These are phyloP conservation scores for Capitulum mitella DNA, from an alignment of 2,888 invertebrate genomes.

Conservation along the genomic window DNA sequence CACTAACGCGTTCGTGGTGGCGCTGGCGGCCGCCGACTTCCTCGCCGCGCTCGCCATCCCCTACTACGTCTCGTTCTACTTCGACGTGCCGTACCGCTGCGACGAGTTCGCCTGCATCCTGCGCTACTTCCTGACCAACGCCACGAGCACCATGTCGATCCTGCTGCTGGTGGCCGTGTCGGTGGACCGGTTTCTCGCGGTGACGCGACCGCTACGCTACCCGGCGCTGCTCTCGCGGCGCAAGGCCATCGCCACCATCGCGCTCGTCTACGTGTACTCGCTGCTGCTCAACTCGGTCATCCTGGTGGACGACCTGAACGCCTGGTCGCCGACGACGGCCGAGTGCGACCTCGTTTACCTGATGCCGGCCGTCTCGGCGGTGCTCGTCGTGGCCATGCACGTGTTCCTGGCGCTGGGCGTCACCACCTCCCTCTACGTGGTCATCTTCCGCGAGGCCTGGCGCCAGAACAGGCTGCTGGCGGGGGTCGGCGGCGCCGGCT, in stretches of 20 bases:
- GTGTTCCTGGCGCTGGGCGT: constrained; percentile 24
- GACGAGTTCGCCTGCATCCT: constrained; percentile 33
- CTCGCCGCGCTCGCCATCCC: constrained; percentile 37
- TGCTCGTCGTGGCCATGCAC: not conserved
- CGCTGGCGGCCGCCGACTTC: constrained; percentile 36
- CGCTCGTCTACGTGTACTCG: constrained; percentile 37
- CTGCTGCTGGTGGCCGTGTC: constrained; percentile 36
- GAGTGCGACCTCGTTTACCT: constrained; percentile 39
- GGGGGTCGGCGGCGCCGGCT: not conserved
- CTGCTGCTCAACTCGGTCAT: constrained; percentile 36
- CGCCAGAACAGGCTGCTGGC: constrained; percentile 35
- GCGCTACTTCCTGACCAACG: constrained; percentile 34
- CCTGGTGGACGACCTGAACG: constrained; percentile 32
- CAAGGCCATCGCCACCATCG: constrained; percentile 31
- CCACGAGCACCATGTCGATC: constrained; percentile 37
- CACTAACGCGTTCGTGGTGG: constrained; percentile 37
- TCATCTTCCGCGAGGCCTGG: constrained; percentile 39
- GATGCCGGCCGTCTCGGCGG: constrained; percentile 23
- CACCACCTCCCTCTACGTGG: constrained; percentile 37
- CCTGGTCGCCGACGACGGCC: constrained; percentile 29
- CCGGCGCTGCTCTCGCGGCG: constrained; percentile 33
- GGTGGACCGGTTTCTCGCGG: constrained; percentile 37
- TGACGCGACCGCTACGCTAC: constrained; percentile 36
- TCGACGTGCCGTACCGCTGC: constrained; percentile 34
- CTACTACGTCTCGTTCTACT: constrained; percentile 39